Percentiles rank a stretch among this genome's conserved stretches.
phyloP scores from a whole-genome alignment of 2,113 vertebrate species.

The Suncus etruscus region DNA sequence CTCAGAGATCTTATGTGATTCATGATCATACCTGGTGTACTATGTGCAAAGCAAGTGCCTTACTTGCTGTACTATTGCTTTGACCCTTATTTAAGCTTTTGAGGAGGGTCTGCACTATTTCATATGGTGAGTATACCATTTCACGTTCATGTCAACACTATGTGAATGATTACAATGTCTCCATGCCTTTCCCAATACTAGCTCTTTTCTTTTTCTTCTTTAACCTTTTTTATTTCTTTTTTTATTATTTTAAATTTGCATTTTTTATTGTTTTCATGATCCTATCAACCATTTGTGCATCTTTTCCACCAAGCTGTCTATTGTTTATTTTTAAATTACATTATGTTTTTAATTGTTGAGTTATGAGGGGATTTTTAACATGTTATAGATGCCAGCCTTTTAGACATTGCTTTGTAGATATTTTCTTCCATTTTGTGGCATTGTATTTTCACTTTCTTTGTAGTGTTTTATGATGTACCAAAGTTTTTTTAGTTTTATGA shows the following conservation, averaged over 20 bases:
- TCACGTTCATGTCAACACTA: neutral
- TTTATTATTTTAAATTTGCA: too few relatives aligned
- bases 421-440: neutral
- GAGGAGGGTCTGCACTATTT: neutral
- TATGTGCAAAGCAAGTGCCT: too few relatives aligned
- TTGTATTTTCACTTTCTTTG: conserved; percentile 7
- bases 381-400: neutral
- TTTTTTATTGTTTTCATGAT: neutral
- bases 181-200: neutral
- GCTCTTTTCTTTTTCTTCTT: neutral
- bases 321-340: conserved; percentile 8
- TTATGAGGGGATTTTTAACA: neutral
- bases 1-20: too few relatives aligned
- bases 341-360: conserved; percentile 28
- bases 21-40: too few relatives aligned
- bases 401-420: neutral
- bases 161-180: neutral
- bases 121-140: neutral
- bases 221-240: too few relatives aligned
- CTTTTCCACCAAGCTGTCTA: too few relatives aligned
- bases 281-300: neutral
- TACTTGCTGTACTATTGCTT: too few relatives aligned
- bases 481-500: neutral
- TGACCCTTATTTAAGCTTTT: too few relatives aligned
- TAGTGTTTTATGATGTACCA: neutral